Percentiles rank a stretch among this genome's conserved stretches.
Conservation (phyloP, 1,140 invertebrate species). For the Caenorhabditis brenneri region DNA sequence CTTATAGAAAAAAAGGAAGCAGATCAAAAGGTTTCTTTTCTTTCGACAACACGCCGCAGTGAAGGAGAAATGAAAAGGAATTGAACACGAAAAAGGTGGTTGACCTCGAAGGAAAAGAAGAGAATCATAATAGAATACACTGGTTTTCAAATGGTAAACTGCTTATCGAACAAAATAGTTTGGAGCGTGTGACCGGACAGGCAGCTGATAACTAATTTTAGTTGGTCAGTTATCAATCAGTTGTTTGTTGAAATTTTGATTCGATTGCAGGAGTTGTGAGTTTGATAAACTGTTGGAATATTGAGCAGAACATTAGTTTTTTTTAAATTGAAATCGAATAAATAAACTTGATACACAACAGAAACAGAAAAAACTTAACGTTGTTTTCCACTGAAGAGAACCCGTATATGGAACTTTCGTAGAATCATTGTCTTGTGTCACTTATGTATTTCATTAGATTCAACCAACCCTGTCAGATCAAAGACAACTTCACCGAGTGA, state of each 20-base stretch:
- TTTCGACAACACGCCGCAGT: neutral
- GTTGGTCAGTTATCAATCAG: neutral
- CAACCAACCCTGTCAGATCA: too few species aligned
- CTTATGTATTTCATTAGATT: too few species aligned
- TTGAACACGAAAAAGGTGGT: neutral
- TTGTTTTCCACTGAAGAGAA: too few species aligned
- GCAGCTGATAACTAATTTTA: neutral
- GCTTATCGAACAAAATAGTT: neutral
- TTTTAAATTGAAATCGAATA: too few species aligned
- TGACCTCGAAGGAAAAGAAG: neutral
- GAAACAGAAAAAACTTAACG: too few species aligned
- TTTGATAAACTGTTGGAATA: too few species aligned
- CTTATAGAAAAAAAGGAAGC: neutral
- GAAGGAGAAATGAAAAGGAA: neutral
- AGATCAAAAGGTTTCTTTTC: conserved; percentile 21
- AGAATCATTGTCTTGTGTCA: too few species aligned
- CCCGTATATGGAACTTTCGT: too few species aligned
- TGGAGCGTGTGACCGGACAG: neutral
- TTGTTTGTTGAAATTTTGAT: neutral
- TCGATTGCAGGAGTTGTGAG: too few species aligned
- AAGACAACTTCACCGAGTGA: too few species aligned
- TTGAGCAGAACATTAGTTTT: too few species aligned
- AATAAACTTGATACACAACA: too few species aligned
- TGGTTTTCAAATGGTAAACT: neutral
- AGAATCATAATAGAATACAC: neutral